These are phyloP conservation scores for Drosophila nigrodunni DNA, from an alignment of 1,140 invertebrate genomes.

Conservation along the genomic window DNA sequence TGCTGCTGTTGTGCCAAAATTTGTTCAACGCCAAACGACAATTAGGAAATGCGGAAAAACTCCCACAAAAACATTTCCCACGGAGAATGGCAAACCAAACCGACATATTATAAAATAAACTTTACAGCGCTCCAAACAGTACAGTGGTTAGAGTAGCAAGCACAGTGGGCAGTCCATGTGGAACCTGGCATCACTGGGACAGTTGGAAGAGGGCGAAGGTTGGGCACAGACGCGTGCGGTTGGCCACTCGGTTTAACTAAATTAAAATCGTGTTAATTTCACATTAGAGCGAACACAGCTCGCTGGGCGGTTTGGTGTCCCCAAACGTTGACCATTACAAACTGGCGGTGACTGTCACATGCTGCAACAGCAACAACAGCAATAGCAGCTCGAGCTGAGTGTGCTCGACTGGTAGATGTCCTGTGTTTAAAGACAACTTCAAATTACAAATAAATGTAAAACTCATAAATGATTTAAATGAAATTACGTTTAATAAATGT, in stretches of 20 bases:
- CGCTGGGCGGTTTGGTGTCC: conserved; percentile 31
- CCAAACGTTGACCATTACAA: conserved; percentile 58
- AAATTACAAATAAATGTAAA: no score
- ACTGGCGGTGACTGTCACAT: conserved; percentile 55
- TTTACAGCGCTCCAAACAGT: conserved; percentile 22
- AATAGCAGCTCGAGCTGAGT: not conserved
- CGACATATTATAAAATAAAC: conserved; percentile 75
- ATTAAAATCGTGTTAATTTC: conserved; percentile 83
- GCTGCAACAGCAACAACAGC: conserved; percentile 37
- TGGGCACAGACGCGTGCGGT: conserved; percentile 40
- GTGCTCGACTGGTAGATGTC: not conserved
- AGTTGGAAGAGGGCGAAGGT: not conserved
- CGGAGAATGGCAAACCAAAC: conserved; percentile 44
- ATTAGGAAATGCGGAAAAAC: conserved; percentile 46
- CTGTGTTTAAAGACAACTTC: no score
- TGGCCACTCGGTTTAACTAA: conserved; percentile 81
- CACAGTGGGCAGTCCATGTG: conserved; percentile 21
- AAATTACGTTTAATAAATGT: no score
- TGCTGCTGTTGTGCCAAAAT: conserved; percentile 24
- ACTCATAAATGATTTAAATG: no score
- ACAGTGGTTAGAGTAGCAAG: not conserved
- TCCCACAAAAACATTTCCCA: conserved; percentile 61
- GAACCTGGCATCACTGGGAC: not conserved
- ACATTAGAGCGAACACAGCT: conserved; percentile 79
- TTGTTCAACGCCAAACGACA: conserved; percentile 45